Conservation (phyloP, 2,888 invertebrate species). For the Chrysina gloriosa region DNA sequence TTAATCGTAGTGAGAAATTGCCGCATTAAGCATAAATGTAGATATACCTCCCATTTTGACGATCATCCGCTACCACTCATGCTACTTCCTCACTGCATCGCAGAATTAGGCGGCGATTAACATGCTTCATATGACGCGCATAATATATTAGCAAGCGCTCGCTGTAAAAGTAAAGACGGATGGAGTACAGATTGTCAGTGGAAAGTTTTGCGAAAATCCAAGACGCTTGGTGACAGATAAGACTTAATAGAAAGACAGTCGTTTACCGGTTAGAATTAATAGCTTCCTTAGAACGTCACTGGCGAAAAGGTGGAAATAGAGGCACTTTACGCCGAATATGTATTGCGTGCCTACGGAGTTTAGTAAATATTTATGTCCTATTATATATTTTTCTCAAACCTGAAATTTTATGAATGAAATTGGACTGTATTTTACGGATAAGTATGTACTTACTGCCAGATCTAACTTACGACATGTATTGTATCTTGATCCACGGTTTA, state of each 20-base stretch:
- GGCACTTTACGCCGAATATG: background rate
- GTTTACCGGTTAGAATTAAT: constrained; percentile 41
- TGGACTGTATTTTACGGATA: background rate
- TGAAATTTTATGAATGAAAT: too few relatives aligned
- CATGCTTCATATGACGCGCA: constrained; percentile 39
- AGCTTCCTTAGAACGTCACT: constrained; percentile 1
- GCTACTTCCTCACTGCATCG: constrained; percentile 19
- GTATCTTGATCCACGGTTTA: too few relatives aligned
- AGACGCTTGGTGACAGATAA: constrained; percentile 45
- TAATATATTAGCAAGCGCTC: constrained; percentile 34
- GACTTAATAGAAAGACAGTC: constrained; percentile 43
- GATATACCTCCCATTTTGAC: background rate
- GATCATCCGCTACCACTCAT: constrained; percentile 10
- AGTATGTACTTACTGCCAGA: too few relatives aligned
- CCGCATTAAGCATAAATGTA: constrained; percentile 38
- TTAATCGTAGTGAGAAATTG: constrained; percentile 45
- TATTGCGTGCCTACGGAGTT: background rate
- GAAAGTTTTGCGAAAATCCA: constrained; percentile 42
- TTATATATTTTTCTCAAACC: too few relatives aligned
- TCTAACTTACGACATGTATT: background rate
- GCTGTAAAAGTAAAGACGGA: constrained; percentile 27
- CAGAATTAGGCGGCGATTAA: constrained; percentile 43
- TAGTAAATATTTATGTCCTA: too few relatives aligned
- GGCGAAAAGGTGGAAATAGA: constrained; percentile 22
- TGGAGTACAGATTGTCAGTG: constrained; percentile 9